These are phyloP conservation scores for Drosophila pectinifera DNA, from an alignment of 1,140 invertebrate genomes.

Conservation along the genomic window DNA sequence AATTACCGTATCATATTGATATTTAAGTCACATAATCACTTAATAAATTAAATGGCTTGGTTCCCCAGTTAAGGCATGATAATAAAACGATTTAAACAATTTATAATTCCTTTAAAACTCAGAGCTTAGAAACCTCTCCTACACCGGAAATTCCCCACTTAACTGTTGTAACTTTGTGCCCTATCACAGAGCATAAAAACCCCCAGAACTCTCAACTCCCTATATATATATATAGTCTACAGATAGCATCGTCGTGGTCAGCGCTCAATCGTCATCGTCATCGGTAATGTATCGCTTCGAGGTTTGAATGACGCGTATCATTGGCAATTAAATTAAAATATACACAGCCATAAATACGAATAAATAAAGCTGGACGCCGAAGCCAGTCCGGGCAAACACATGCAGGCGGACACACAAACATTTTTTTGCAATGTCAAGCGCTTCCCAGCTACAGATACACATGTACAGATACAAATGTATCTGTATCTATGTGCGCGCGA, in stretches of 20 bases:
- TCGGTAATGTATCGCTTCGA: conserved; percentile 71
- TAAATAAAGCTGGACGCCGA: conserved; percentile 34
- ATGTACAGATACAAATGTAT: conserved; percentile 33
- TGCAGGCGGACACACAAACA: conserved; percentile 4
- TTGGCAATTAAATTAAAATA: conserved; percentile 82
- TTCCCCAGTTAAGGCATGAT: not conserved
- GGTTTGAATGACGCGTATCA: conserved; percentile 80
- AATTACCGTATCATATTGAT: not conserved
- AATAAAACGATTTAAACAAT: not conserved
- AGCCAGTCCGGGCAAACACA: conserved; percentile 30
- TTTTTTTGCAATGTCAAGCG: conserved; percentile 69
- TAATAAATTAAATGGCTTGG: not conserved
- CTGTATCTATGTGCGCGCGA: conserved; percentile 23
- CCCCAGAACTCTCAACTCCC: conserved; percentile 11
- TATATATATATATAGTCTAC: conserved; percentile 3
- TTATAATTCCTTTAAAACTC: not conserved
- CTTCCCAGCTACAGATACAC: no score
- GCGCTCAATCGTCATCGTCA: conserved; percentile 46
- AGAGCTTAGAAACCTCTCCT: not conserved
- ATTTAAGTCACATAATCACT: conserved; percentile 11
- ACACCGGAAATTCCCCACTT: conserved; percentile 3
- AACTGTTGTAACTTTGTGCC: conserved; percentile 1
- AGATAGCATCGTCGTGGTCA: conserved; percentile 56
- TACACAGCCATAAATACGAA: conserved; percentile 53
- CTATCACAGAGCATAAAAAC: conserved; percentile 3